Evolutionary conservation across 2,113 vertebrate species (phyloP), one percentile per base, ranked within the genome.

Genomic region (Axis porcinus): DNA sequence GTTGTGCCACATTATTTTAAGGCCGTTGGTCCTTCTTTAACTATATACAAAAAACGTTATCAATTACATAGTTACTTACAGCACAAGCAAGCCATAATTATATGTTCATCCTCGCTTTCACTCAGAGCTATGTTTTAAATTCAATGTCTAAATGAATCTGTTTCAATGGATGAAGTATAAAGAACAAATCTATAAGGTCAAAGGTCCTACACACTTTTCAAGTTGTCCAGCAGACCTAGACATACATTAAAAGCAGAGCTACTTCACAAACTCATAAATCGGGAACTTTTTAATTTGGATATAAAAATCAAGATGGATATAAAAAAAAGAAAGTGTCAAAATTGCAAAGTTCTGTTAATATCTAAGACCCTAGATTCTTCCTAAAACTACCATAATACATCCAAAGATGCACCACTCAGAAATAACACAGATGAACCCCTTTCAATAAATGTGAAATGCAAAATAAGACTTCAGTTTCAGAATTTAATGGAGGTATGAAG

Each of bases 381-480:
- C 87, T 88, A 90, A 96, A 92, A 95, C 30, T 9, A 47, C 7
- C n/a, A 90, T 6, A 97, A 40, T 86, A 96, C 30, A 62, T 54
- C 45, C 95, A 82, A 87, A 78, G 14, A 96, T 2, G 5, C 9
- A 96, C 60, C 81, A 94, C 54, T 67, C 92, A 30, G 84, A 97
- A 36, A 92, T 0, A 97, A 91, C 23, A 94, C 21, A 58, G n/a
- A 91, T 70, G 60, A 94, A 74, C 2, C 2, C 47, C n/a, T 92
- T 52, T 78, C 28, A 70, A 78, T 40, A 95, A 55, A 98, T 74
- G 88, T 97, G 90, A 97, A 95, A 98, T 82, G 3, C 90, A 40
- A 94, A 87, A 96, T 82, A 92, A 95, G 19, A 94, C 89, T 96
- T 91, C 86, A 86, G 67, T 89, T 96, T 97, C 91, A 97, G 84